Base-by-base conservation (phyloP, 2,113 vertebrate genomes). In the Rhagologus leucostigma region DNA sequence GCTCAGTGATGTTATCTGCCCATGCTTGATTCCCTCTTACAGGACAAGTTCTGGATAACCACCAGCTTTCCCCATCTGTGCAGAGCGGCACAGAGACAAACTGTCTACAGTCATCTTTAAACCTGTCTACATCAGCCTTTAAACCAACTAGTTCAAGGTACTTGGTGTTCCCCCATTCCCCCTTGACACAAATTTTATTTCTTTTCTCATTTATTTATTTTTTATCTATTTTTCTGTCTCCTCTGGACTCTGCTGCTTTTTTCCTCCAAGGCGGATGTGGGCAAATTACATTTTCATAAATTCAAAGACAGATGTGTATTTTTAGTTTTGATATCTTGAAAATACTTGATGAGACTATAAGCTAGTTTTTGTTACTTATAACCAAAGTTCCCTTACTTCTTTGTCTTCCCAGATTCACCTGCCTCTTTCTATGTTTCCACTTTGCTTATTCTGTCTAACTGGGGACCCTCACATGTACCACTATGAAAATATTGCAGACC, bases 131-230 rank as follows among this genome's bases (percentile, higher is more conserved):
- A n/a, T n/a, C n/a, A n/a, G 57, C 57, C 70, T 85, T 56, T 75
- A 24, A 62, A n/a, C 32, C 29, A 73, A 1, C 23, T 47, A 64
- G 11, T 10, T 89, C 7, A 18, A 64, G 39, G 22, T 50, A n/a
- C 19, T 47, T 1, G 0, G 8, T 46, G 26, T 42, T 82, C 26
- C 7, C 4, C 17, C 32, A 26, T 57, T 41, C 1, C 8, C 4
- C 7, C 60, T 46, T 37, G 14, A 73, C 22, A 35, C 6, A 60
- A 12, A 26, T 53, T 49, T 37, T 30, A 16, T 69, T 75, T 77
- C 1, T 81, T 78, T 59, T 33, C 11, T 41, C 6, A 1, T 57
- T 42, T 47, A 8, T 46, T 50, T 24, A 0, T 37, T 62, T 62
- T 16, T 16, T 9, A 8, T n/a, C 29, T 44, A 11, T 22, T 74